Evolutionary conservation across 2,888 invertebrate species (phyloP), one percentile per base, ranked within the genome.

Genomic region (Netelia fuscicornis): DNA sequence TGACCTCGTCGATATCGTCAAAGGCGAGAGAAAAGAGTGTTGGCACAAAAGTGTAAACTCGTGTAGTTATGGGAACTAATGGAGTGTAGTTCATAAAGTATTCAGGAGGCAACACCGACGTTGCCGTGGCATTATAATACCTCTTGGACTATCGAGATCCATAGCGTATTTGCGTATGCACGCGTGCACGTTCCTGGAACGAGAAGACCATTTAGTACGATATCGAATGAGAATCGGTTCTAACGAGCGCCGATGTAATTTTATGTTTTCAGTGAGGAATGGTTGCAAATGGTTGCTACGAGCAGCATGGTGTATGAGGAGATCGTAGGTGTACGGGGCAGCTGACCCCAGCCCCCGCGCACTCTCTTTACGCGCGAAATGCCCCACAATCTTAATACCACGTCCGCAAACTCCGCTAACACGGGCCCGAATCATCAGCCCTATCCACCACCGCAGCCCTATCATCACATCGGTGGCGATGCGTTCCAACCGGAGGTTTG

Each of bases 341-440:
- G 94, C 94, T 94, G 94, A 94, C 94, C 94, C 92, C 94, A 94
- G 91, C 94, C 94, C 85, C 93, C 94, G 90, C 94, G 93, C 87
- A 93, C 91, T 85, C 92, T 93, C 71, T 91, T 93, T 81, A 91
- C 90, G 90, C 91, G 92, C 91, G 93, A 93, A 84, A 93, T 93
- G 93, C 91, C 93, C 90, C 93, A 93, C 88, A 93, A 93, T 86
- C 88, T 93, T 80, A 93, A 93, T 88, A 90, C 91, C 86, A 90
- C 91, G 89, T 93, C 93, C 88, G 91, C 92, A 88, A 93, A 92
- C 88, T 90, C 92, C 84, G 91, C 92, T 85, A 92, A 91, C 89
- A 90, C 92, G 81, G 92, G 91, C 86, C 89, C 91, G 72, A 93
- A 92, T 87, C 92, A 92, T 87, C 92, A 93, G 89, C 90, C 89